Evolutionary conservation across 2,888 invertebrate genomes (phyloP), one percentile per base, ranked within the genome.

Genomic region (Pegoplata infirma): DNA sequence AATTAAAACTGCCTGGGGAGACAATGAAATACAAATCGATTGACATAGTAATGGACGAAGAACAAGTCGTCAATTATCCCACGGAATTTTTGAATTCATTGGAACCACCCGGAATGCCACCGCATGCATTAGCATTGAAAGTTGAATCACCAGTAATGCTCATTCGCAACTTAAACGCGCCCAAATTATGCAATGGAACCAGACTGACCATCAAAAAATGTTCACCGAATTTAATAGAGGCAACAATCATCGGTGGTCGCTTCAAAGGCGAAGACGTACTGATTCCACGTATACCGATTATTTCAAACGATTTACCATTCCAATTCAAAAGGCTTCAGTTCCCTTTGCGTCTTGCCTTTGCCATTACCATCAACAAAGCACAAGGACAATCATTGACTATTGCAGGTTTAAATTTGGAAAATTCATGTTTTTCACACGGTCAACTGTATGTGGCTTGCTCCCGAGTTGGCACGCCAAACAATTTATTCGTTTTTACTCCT

Each of bases 181-280:
- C 47, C 55, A 67, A 63, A 25, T 63, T 85, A 7, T 84, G 83
- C 53, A 85, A 85, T 69, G 84, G 85, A 0, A 86, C 83, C 1
- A 69, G 83, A 40, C 77, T 86, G 46, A 80, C 72, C 4, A 58
- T 82, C 10, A 82, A 82, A 78, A 83, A 81, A 47, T 67, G 86
- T 12, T 82, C 80, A 75, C 58, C 46, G 51, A 83, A 86, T 63
- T 36, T 84, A 25, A 81, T 85, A 40, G 80, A 82, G 74, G 82
- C 82, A 12, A 83, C 76, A 5, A 25, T 84, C 40, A 19, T 80
- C 5, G 69, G 21, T 3, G 81, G 79, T 23, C 63, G 64, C 55
- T 72, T 16, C 47, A 75, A 80, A 75, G 73, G 79, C 6, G 78
- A 82, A 71, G 53, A 68, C 12, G 23, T 2, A 36, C 12, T 10